These are phyloP conservation scores for Caenorhabditis plicata DNA, from an alignment of 2,888 invertebrate genomes.

Conservation along the genomic window DNA sequence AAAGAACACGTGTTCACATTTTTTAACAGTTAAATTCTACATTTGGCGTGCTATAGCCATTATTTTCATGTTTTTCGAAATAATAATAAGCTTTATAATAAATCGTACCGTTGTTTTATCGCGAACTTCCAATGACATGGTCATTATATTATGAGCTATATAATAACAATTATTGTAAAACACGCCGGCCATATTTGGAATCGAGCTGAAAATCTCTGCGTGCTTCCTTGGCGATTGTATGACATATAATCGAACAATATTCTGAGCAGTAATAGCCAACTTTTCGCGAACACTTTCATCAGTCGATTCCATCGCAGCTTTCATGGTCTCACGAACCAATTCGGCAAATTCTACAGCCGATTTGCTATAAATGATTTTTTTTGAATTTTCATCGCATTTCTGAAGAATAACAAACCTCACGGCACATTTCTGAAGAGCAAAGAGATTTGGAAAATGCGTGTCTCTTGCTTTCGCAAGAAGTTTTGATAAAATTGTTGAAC, in stretches of 20 bases:
- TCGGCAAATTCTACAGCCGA: constrained; percentile 47
- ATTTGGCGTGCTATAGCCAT: no score
- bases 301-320: constrained; percentile 36
- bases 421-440: constrained; percentile 24
- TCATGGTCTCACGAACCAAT: constrained; percentile 44
- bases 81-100: neutral
- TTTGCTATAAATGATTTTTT: constrained; percentile 28
- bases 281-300: constrained; percentile 32
- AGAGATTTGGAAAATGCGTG: constrained; percentile 17
- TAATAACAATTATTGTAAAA: constrained; percentile 63
- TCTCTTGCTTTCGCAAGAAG: constrained; percentile 13
- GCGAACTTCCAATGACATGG: constrained; percentile 38
- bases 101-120: neutral
- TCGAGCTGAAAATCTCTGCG: constrained; percentile 44
- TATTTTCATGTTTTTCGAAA: no score
- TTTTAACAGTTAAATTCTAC: neutral
- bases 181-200: constrained; percentile 57
- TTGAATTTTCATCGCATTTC: neutral
- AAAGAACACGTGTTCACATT: neutral
- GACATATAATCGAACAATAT: constrained; percentile 55
- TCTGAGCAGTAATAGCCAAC: constrained; percentile 52
- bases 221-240: constrained; percentile 53
- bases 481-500: constrained; percentile 6
- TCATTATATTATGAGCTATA: constrained; percentile 52
- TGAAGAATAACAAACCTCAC: constrained; percentile 9